Evolutionary conservation across 2,888 invertebrate species (phyloP), one percentile per base, ranked within the genome.

Genomic region (Agriotes lineatus): DNA sequence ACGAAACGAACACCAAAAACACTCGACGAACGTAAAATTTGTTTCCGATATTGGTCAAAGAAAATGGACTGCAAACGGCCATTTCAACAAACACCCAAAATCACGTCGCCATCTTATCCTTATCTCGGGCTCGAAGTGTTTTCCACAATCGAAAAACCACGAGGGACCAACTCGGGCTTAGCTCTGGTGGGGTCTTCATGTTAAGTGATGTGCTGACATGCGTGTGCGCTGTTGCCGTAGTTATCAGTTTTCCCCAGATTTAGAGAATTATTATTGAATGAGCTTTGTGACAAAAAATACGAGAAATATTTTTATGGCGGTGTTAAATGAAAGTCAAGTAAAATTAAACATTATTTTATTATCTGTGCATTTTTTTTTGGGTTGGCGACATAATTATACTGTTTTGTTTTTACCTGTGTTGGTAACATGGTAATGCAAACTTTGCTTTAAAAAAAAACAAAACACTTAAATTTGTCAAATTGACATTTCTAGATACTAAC

Each of bases 41-140:
- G 74, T 74, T 73, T 74, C 71, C 72, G 72, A 71, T 73, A 76
- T 72, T 76, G 72, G 75, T 75, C 67, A 69, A 69, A 69, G 61
- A 73, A 70, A 78, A 74, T 74, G 75, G 70, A 78, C 77, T 78
- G 75, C 68, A 76, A 75, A 76, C 76, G 79, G 80, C 82, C 82
- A 82, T 82, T 78, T 80, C 81, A 79, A 76, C 75, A 75, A 74
- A 72, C 74, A 74, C 75, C 79, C 77, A 78, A 77, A 75, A 75
- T 76, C 75, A 77, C 76, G 76, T 82, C 83, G 83, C 84, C 84
- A 84, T 84, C 83, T 84, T 84, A 81, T 61, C 68, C 61, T 68
- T 67, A 65, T 61, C 67, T 66, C 58, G 35, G 45, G 60, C 54
- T 56, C 54, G 33, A 42, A 58, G 33, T 57, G 48, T 68, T 68